phyloP scores from a whole-genome alignment of 2,797 vertebrate genomes.

The Diglossa cyanea region DNA sequence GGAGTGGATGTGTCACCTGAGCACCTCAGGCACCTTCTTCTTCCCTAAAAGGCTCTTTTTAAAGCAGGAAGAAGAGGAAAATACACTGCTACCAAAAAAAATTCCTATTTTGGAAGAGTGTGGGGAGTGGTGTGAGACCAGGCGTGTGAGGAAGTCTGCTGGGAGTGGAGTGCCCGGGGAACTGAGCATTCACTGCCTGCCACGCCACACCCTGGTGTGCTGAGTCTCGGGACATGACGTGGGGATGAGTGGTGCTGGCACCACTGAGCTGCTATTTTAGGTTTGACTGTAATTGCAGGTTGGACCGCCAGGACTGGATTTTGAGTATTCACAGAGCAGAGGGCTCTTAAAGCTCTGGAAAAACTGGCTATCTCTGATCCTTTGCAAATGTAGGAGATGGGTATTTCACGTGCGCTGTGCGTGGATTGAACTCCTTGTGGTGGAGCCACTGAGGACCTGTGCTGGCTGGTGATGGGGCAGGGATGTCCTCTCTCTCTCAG shows the following conservation, averaged over 20 bases:
- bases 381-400: neutral
- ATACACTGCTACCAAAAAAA: neutral
- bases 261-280: neutral
- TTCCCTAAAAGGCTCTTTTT: neutral
- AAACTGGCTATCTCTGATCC: neutral
- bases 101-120: neutral
- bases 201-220: neutral
- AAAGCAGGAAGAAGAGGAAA: neutral
- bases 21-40: neutral
- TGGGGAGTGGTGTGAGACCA: neutral
- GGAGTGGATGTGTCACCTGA: neutral
- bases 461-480: neutral
- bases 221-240: neutral
- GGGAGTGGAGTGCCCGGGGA: slow-evolving; percentile 1
- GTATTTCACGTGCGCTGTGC: accelerated
- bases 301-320: neutral
- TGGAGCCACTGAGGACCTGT: neutral
- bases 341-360: neutral
- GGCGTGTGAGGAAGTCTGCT: neutral
- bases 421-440: accelerated
- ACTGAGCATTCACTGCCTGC: neutral
- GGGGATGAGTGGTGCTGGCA: neutral
- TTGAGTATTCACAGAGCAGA: neutral
- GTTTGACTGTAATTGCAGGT: slow-evolving; percentile 2
- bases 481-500: neutral